These are phyloP conservation scores for Julus scanicus DNA, from an alignment of 2,888 invertebrate genomes.

Conservation along the genomic window DNA sequence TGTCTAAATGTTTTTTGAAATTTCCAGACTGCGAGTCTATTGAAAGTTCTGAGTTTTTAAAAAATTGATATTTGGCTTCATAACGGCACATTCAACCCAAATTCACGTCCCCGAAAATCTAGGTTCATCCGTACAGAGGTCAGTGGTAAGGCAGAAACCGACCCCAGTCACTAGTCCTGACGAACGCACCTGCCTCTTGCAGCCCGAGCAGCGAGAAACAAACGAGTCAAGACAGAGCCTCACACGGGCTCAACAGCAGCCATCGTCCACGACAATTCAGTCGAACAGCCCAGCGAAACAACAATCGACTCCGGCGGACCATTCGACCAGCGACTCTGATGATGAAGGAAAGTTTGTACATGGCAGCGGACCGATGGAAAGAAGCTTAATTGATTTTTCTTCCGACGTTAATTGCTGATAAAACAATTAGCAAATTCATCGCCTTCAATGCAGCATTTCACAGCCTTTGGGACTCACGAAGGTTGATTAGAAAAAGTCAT, in stretches of 20 bases:
- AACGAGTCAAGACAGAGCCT: neutral
- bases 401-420: slow-evolving; percentile 4
- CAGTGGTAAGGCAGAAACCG: slow-evolving; percentile 13
- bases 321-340: slow-evolving; percentile 16
- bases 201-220: slow-evolving; percentile 34
- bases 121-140: slow-evolving; percentile 51
- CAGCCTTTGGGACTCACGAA: neutral
- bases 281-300: neutral
- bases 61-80: slow-evolving; percentile 13
- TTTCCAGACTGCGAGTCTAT: neutral
- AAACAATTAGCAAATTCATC: neutral
- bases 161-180: slow-evolving; percentile 44
- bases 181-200: slow-evolving; percentile 50
- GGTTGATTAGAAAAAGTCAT: neutral
- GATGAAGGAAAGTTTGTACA: neutral
- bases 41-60: neutral
- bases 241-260: neutral
- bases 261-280: neutral
- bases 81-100: neutral
- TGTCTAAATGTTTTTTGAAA: slow-evolving; percentile 27
- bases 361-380: slow-evolving; percentile 7
- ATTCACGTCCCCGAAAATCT: slow-evolving; percentile 44
- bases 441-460: neutral
- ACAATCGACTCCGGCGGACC: neutral
- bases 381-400: slow-evolving; percentile 30